phyloP scores from a whole-genome alignment of 2,797 vertebrate genomes.

The Sebastes goodei region DNA sequence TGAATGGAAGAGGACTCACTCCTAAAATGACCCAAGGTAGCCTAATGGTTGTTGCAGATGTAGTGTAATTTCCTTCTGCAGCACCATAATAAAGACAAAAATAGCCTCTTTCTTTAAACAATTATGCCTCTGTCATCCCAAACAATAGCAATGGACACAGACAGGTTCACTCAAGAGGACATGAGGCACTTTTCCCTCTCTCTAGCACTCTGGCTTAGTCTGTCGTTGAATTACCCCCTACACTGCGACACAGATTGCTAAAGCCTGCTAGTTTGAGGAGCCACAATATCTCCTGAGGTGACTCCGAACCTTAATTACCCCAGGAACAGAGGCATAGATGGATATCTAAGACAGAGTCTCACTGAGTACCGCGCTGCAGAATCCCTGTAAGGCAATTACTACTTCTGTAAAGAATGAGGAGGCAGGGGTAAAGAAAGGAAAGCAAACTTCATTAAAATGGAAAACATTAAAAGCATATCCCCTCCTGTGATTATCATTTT shows the following conservation, averaged over 20 bases:
- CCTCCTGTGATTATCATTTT: slow-evolving; percentile 50
- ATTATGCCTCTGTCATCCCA: slow-evolving; percentile 34
- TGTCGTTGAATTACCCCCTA: slow-evolving; percentile 39
- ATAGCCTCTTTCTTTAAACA: slow-evolving; percentile 48
- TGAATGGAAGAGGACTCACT: slow-evolving; percentile 21
- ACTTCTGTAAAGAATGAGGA: slow-evolving; percentile 49
- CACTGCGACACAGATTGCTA: slow-evolving; percentile 40
- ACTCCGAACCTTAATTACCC: slow-evolving; percentile 69
- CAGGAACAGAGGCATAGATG: slow-evolving; percentile 52
- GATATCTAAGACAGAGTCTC: slow-evolving; percentile 59
- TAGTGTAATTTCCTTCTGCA: slow-evolving; percentile 36
- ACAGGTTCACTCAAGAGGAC: slow-evolving; percentile 52
- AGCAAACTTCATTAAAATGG: slow-evolving; percentile 64
- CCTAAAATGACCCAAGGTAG: slow-evolving; percentile 30
- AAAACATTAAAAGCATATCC: slow-evolving; percentile 58
- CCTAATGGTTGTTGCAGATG: slow-evolving; percentile 30
- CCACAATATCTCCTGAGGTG: slow-evolving; percentile 61
- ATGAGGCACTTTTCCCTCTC: slow-evolving; percentile 20
- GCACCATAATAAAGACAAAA: slow-evolving; percentile 39
- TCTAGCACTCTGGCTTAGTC: slow-evolving; percentile 16
- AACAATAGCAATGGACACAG: slow-evolving; percentile 36
- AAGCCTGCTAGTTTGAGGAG: slow-evolving; percentile 48
- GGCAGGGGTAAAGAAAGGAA: slow-evolving; percentile 51
- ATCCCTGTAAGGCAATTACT: slow-evolving; percentile 62
- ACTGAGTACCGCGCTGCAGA: slow-evolving; percentile 24